Base-by-base conservation (phyloP, 2,888 invertebrate species). In the Nineta flava region DNA sequence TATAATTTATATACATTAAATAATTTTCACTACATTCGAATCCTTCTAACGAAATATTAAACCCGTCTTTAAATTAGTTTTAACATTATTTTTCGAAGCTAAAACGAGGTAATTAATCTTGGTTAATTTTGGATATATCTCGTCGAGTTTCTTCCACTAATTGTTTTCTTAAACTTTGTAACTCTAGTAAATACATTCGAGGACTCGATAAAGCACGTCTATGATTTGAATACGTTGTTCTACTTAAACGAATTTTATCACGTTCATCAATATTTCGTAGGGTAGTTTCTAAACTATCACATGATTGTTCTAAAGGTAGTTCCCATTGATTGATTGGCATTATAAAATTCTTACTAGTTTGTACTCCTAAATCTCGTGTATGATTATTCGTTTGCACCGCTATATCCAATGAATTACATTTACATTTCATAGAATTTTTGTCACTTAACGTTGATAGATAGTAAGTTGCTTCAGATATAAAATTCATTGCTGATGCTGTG, bases 121-220 rank as follows among this genome's bases (percentile, higher is more conserved):
- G 26, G 7, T 26, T 26, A 3, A 26, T 6, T 26, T 26, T 26
- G 3, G 7, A 53, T 60, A 58, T 55, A 50, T 52, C 67, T 42
- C 73, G 71, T 54, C 68, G 67, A 45, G 73, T 69, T n/a, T 65
- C 66, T 58, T 70, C 70, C 0, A 77, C 68, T 15, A 75, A 68
- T 55, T 76, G 71, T 57, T 69, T 68, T 55, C 78, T 65, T 62
- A 77, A 63, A 49, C 69, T 65, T 10, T 76, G 72, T 53, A 79
- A 66, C 60, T 77, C 74, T 55, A 70, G 71, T 51, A 78, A 61
- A 63, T 75, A 77, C 52, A 73, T 71, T 49, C 73, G 76, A 1
- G 78, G 78, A 56, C 63, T 67, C 46, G 61, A 35, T 16, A 16
- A 19, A 13, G 35, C 15, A 47, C n/a, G 16, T 17, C 34, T 34